Conservation (phyloP, 2,888 invertebrate genomes). For the Hyles lineata region DNA sequence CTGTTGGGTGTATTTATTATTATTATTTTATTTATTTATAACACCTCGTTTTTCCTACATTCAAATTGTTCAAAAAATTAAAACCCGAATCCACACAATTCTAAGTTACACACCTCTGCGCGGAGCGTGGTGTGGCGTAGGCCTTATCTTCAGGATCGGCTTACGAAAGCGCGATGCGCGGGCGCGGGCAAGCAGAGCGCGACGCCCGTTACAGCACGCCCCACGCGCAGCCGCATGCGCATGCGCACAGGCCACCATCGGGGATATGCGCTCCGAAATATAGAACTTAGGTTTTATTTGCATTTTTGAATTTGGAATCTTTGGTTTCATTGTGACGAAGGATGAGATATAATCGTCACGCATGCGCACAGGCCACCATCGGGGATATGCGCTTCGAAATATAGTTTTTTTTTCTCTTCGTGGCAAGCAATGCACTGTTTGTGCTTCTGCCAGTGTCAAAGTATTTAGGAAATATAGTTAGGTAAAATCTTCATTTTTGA, state of each 20-base stretch:
- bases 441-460: no score
- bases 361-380: conserved; percentile 17
- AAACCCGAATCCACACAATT: background rate
- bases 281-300: background rate
- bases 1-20: no score
- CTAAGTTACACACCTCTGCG: conserved; percentile 18
- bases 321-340: no score
- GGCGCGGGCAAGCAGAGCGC: conserved; percentile 67
- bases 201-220: conserved; percentile 61
- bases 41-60: no score
- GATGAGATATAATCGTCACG: no score
- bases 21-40: no score
- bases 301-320: background rate
- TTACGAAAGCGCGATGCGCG: conserved; percentile 71
- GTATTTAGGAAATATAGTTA: no score
- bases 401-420: conserved; percentile 8
- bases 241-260: conserved; percentile 16
- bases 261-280: conserved; percentile 1
- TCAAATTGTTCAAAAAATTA: background rate
- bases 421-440: no score
- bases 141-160: conserved; percentile 73
- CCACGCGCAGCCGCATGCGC: conserved; percentile 32
- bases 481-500: background rate
- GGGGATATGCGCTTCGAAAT: background rate
- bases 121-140: conserved; percentile 35